Percentiles rank a stretch among this genome's conserved stretches.
phyloP scores from a whole-genome alignment of 2,888 invertebrate genomes.

The Autographa pulchrina region DNA sequence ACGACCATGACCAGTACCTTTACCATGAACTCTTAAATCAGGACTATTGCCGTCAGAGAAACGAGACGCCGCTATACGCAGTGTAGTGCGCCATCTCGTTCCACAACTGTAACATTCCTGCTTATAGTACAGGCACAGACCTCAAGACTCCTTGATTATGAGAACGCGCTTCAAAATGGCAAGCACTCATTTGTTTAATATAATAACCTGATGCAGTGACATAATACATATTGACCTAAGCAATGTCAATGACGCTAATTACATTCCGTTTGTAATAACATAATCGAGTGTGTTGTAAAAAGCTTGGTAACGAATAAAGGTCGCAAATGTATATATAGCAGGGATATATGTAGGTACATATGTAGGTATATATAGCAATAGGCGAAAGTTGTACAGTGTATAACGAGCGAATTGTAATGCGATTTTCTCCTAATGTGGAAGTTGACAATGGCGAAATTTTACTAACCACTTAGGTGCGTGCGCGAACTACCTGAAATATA shows the following conservation, averaged over 20 bases:
- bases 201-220: slow-evolving; percentile 10
- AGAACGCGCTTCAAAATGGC: slow-evolving; percentile 4
- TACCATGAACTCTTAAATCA: no score
- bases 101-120: no score
- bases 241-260: slow-evolving; percentile 44
- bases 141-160: slow-evolving; percentile 8
- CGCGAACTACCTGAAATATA: neutral
- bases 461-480: neutral
- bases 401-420: neutral
- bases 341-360: no score
- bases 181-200: slow-evolving; percentile 20
- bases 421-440: slow-evolving; percentile 1
- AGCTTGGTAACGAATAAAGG: slow-evolving; percentile 24
- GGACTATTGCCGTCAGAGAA: no score
- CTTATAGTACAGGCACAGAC: no score
- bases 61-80: no score
- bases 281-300: slow-evolving; percentile 35
- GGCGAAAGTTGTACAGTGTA: neutral
- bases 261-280: slow-evolving; percentile 37
- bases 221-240: slow-evolving; percentile 36
- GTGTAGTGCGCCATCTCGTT: no score
- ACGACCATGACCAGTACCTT: neutral
- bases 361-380: neutral
- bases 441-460: neutral
- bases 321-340: neutral